Evolutionary conservation across 2,888 invertebrate genomes (phyloP), one percentile per base, ranked within the genome.

Genomic region (Eudemis profundana): DNA sequence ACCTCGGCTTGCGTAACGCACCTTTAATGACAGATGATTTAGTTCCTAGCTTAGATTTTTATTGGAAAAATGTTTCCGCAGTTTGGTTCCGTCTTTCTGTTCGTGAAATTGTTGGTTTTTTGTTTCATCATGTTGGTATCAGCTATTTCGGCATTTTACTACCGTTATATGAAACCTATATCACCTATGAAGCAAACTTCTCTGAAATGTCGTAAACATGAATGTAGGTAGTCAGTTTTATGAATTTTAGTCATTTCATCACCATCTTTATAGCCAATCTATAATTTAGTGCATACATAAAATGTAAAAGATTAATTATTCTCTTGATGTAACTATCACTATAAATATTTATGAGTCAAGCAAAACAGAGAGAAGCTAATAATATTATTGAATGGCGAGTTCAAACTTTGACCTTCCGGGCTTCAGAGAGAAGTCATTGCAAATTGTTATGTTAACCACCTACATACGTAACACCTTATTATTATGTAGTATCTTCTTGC

Each of bases 21-120:
- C 15, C 54, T 50, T 50, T 51, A 51, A 57, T 51, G 50, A 57
- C 8, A 17, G 15, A 54, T 54, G 60, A 46, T 46, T 33, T 50
- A 33, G 47, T 44, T 50, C 36, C 44, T 44, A n/a, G 27, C 44
- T 51, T 14, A 29, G 47, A 44, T 15, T 51, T 44, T 36, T n/a
- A 17, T 14, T 51, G 50, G 36, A 50, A 54, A 14, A 42, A 17
- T 29, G 33, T 40, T 54, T 54, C 40, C 46, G 46, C 27, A 17
- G 1, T 46, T 50, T 38, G n/a, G n/a, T 47, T 38, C 5, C 19
- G 53, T 54, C 17, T 40, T 7, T 17, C 8, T 42, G 7, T 29
- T 40, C 15, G 17, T 42, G 8, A 40, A 23, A 23, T 23, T 4
- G 0, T 0, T 21, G 19, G 3, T 23, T 8, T 7, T 10, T n/a